Percentiles rank a stretch among this genome's conserved stretches.
Conservation (phyloP, 92 coral and sea anemone species). For the Heteractis magnifica region DNA sequence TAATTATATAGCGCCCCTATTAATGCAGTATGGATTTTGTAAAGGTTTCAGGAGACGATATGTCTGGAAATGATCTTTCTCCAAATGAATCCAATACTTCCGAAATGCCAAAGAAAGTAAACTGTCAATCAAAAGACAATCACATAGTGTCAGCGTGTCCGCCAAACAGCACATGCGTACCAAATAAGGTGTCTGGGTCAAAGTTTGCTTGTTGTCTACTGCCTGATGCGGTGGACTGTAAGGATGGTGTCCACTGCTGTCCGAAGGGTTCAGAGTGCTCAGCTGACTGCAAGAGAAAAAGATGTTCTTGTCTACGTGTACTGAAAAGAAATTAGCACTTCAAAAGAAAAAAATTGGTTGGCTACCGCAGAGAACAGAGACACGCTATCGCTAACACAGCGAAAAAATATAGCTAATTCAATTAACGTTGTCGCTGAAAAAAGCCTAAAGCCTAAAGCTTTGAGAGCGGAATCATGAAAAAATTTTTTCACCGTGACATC, state of each 20-base stretch:
- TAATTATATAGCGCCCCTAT: neutral
- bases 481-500: too few species aligned
- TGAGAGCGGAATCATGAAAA: too few species aligned
- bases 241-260: constrained; percentile 78
- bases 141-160: constrained; percentile 66
- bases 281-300: constrained; percentile 32
- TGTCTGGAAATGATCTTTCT: neutral
- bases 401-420: too few species aligned
- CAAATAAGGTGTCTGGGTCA: constrained; percentile 41
- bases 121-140: constrained; percentile 41
- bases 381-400: too few species aligned
- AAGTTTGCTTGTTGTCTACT: constrained; percentile 72
- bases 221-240: constrained; percentile 61
- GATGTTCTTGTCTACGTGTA: constrained; percentile 46
- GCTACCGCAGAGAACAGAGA: too few species aligned
- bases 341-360: too few species aligned
- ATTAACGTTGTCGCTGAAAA: too few species aligned
- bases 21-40: neutral
- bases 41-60: neutral
- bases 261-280: constrained; percentile 62
- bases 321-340: too few species aligned
- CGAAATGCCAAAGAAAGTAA: neutral
- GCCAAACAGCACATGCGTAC: constrained; percentile 57
- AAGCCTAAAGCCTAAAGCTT: too few species aligned
- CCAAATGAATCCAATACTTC: neutral